Evolutionary conservation across 1,140 invertebrate species (phyloP).

Genomic region (Heliconius hermathena): DNA sequence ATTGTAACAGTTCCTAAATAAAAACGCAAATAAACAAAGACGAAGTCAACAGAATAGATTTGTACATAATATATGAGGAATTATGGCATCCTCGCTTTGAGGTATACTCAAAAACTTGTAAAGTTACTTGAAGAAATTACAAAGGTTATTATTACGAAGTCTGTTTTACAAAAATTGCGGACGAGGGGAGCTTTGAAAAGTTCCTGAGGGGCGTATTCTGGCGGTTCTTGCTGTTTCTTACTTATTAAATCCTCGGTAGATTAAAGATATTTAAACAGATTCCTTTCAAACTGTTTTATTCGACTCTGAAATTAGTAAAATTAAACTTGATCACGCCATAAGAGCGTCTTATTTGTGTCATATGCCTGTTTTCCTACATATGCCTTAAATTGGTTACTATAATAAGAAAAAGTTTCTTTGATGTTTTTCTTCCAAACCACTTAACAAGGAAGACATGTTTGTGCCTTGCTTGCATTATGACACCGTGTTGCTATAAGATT

Average conservation of each 20-base stretch:
- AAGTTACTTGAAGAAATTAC: conserved; percentile 56
- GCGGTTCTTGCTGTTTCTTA: conserved; percentile 29
- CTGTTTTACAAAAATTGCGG: conserved; percentile 49
- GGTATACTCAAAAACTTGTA: conserved; percentile 50
- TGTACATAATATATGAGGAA: conserved; percentile 49
- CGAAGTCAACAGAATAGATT: conserved; percentile 28
- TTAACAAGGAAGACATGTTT: conserved; percentile 80
- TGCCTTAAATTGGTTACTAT: conserved; percentile 70
- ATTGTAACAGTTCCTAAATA: not conserved
- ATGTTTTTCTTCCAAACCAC: conserved; percentile 82
- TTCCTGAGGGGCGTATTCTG: conserved; percentile 46
- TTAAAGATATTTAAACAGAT: conserved; percentile 29
- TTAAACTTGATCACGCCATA: not conserved
- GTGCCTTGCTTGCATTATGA: conserved; percentile 80
- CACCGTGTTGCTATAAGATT: conserved; percentile 78
- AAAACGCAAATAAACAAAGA: conserved; percentile 20
- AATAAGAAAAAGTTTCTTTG: conserved; percentile 79
- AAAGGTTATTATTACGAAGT: conserved; percentile 61
- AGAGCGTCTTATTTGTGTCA: not conserved
- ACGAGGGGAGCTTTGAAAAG: conserved; percentile 51
- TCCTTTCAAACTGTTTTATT: not conserved
- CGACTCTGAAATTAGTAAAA: conserved; percentile 1
- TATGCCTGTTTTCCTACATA: conserved; percentile 48
- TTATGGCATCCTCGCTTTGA: conserved; percentile 49
- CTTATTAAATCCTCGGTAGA: conserved; percentile 17